phyloP scores from a whole-genome alignment of 2,888 invertebrate genomes.

The Polylopha cassiicola region DNA sequence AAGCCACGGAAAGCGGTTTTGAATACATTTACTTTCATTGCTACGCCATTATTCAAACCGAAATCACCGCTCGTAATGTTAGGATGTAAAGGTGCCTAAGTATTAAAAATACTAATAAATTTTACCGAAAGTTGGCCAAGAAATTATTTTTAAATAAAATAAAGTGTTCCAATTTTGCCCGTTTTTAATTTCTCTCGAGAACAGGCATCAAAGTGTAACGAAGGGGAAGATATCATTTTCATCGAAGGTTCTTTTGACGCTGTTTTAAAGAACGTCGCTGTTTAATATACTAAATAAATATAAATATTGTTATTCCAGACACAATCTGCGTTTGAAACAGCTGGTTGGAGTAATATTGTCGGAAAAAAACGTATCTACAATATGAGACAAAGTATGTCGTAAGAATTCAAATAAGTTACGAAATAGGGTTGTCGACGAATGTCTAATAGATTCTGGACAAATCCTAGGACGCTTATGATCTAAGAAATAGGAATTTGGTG shows the following conservation, averaged over 20 bases:
- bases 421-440: slow-evolving; percentile 2
- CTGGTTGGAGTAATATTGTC: slow-evolving; percentile 13
- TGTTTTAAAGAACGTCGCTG: slow-evolving; percentile 15
- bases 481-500: too few species aligned
- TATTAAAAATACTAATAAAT: too few species aligned
- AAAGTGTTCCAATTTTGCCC: slow-evolving; percentile 8
- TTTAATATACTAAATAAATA: slow-evolving; percentile 11
- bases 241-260: slow-evolving; percentile 11
- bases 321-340: slow-evolving; percentile 7
- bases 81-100: too few species aligned
- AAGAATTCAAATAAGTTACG: slow-evolving; percentile 21
- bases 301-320: slow-evolving; percentile 20
- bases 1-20: too few species aligned
- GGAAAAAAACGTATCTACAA: slow-evolving; percentile 7
- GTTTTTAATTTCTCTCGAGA: slow-evolving; percentile 6
- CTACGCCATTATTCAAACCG: too few species aligned
- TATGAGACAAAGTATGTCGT: slow-evolving; percentile 9
- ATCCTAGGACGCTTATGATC: too few species aligned
- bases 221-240: slow-evolving; percentile 7
- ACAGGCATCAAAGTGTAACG: slow-evolving; percentile 2
- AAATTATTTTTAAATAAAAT: slow-evolving; percentile 14
- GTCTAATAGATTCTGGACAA: too few species aligned
- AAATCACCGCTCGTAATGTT: too few species aligned
- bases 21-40: too few species aligned
- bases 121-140: slow-evolving; percentile 9